phyloP scores from a whole-genome alignment of 2,113 vertebrate species.

The Notothenia rossii region DNA sequence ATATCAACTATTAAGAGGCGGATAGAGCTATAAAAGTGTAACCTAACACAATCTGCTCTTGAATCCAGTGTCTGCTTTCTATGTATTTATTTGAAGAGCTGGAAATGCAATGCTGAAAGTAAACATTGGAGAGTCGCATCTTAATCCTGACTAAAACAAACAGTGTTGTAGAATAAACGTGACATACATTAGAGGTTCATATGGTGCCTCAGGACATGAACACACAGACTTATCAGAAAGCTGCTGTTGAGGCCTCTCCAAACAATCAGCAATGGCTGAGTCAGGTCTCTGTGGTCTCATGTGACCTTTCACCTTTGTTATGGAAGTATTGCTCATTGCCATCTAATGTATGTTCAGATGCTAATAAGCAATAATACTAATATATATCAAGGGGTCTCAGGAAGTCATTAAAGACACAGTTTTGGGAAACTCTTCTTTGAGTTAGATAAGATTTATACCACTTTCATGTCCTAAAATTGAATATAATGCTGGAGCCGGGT shows the following conservation, averaged over 20 bases:
- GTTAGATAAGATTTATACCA: not conserved
- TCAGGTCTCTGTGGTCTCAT: slow-evolving; percentile 49
- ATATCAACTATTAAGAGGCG: not conserved
- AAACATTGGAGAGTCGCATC: not conserved
- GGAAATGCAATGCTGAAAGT: not conserved
- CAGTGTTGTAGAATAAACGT: not conserved
- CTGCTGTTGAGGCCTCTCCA: slow-evolving; percentile 53
- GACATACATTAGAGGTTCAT: not conserved
- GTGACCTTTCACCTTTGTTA: slow-evolving; percentile 58
- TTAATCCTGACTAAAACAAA: not conserved
- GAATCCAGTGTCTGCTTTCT: not conserved
- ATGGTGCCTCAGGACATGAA: not conserved
- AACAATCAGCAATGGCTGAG: slow-evolving; percentile 51
- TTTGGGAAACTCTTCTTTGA: not conserved
- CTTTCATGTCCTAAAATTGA: not conserved
- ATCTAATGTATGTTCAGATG: not conserved
- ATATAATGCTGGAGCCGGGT: not conserved
- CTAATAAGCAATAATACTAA: too few species aligned
- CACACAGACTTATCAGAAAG: slow-evolving; percentile 37
- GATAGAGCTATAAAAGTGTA: not conserved
- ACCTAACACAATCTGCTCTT: not conserved
- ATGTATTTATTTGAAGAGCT: not conserved
- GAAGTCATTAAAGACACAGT: not conserved
- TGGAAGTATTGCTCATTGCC: slow-evolving; percentile 19
- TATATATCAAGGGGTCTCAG: not conserved